Base-by-base conservation (phyloP, 2,888 invertebrate genomes). In the Tetragonisca angustula region DNA sequence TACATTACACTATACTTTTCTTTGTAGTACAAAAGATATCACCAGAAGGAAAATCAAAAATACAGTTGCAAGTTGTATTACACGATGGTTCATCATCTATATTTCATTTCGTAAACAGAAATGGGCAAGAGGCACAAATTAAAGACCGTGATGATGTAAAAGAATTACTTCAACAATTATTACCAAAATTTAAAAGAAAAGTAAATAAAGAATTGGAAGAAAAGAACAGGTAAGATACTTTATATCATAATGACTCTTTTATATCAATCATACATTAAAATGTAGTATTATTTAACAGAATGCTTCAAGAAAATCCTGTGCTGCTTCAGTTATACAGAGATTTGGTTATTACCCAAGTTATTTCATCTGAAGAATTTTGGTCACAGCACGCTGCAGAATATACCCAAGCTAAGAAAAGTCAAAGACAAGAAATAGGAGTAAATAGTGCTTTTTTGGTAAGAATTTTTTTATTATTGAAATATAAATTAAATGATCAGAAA, bases 281-380 rank as follows among this genome's bases (percentile, higher is more conserved):
- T 49, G 15, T 36, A 54, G 32, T 50, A 67, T 68, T 67, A 17
- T 68, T 82, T 73, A 59, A 76, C 50, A 92, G 98, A 92, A 95
- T 99, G 92, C 95, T 99, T 64, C 97, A 98, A 64, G 97, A 98
- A 90, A 98, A 99, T 95, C 99, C 99, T 9, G 97, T 97, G 83
- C 95, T 99, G 76, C 96, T 98, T 92, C 98, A 99, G 95, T 96
- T 99, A 85, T 99, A 99, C 94, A 98, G 98, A 95, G 99, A 99
- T 95, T 96, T 99, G 91, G 99, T 99, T 24, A 98, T 98, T 94
- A 98, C 98, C 62, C 98, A 98, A 95, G 98, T 99, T 64, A 97
- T 99, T 88, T 97, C 98, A 67, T 97, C 99, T 76, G 99, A 99
- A 94, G 99, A 99, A 94, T 99, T 99, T 95, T 99, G 99, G 99